Conservation (phyloP, 2,888 invertebrate species). For the Stratiomys singularior region DNA sequence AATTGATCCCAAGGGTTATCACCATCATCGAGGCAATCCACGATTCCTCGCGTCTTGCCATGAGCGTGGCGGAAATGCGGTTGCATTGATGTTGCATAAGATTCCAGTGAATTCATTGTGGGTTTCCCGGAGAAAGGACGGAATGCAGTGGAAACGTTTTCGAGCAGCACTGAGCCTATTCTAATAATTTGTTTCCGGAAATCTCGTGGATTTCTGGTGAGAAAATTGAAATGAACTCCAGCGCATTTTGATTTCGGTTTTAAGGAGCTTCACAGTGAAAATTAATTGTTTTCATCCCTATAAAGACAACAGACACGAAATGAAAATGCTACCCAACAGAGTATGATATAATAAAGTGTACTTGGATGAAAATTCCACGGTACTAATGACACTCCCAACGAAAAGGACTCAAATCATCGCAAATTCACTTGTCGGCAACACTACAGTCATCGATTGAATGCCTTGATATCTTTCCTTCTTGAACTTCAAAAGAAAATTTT, state of each 20-base stretch:
- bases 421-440: not conserved
- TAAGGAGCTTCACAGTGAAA: no score
- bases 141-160: no score
- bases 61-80: not conserved
- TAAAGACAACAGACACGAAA: no score
- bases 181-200: no score
- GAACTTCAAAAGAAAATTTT: conserved; percentile 5
- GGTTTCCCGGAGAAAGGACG: not conserved
- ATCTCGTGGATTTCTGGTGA: no score
- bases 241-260: no score
- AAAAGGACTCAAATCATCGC: not conserved
- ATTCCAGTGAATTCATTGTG: not conserved
- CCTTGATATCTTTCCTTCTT: conserved; percentile 10
- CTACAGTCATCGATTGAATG: not conserved
- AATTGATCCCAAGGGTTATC: conserved; percentile 42
- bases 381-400: not conserved
- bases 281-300: no score
- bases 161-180: no score
- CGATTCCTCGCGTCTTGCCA: no score
- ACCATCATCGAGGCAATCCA: not conserved
- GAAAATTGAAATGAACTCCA: no score
- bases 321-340: no score
- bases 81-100: not conserved
- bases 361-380: not conserved
- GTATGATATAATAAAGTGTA: no score